Conservation (phyloP, 2,113 vertebrate species). For the Haplotaxodon microlepis region DNA sequence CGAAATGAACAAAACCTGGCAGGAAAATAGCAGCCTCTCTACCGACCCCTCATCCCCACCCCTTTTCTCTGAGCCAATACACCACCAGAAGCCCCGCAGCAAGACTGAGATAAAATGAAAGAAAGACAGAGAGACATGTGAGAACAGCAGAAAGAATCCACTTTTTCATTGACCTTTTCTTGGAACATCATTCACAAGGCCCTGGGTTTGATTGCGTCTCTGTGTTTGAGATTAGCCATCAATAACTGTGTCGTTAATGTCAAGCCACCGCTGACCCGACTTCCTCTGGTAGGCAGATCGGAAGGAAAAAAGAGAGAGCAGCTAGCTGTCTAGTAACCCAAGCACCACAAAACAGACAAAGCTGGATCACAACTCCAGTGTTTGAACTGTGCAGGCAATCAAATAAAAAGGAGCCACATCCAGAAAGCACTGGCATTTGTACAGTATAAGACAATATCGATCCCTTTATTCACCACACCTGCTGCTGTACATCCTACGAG, state of each 20-base stretch:
- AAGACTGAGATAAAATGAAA: neutral
- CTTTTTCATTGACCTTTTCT: slow-evolving; percentile 23
- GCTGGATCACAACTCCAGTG: neutral
- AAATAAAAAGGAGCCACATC: neutral
- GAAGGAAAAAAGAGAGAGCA: neutral
- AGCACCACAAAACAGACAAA: neutral
- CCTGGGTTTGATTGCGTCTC: slow-evolving; percentile 14
- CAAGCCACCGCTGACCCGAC: neutral
- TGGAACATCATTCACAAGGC: slow-evolving; percentile 5
- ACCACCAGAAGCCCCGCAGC: neutral
- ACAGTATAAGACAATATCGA: neutral
- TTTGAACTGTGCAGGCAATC: neutral
- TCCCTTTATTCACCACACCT: neutral
- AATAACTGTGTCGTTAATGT: slow-evolving; percentile 25
- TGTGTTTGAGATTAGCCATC: slow-evolving; percentile 8
- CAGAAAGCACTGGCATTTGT: neutral
- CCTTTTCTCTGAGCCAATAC: neutral
- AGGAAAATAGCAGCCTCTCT: neutral
- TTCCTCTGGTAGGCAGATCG: neutral
- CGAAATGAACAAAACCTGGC: slow-evolving; percentile 3
- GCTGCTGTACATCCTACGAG: neutral
- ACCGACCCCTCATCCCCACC: neutral
- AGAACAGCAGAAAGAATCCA: neutral
- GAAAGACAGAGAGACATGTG: neutral
- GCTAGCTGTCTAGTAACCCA: neutral